Evolutionary conservation across 2,113 vertebrate species (phyloP), one percentile per base, ranked within the genome.

Genomic region (Limnothrissa miodon): DNA sequence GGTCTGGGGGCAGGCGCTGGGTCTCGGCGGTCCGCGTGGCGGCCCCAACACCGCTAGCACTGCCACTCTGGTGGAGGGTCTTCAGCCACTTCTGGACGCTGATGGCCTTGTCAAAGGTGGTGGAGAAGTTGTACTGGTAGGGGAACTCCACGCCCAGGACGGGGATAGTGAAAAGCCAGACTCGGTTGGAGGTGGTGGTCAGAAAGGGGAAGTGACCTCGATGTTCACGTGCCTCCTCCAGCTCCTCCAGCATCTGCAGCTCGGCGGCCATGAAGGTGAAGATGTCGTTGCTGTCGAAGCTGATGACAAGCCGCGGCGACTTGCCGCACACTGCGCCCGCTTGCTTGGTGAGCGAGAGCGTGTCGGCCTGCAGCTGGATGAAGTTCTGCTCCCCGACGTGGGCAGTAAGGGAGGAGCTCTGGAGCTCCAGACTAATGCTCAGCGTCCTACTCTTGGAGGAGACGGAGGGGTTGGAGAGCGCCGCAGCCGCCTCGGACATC

Each of bases 1-100:
- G 91, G 89, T 99, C 97, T 0, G 97, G 97, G 9, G 97, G 97
- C 42, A 98, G 94, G 0, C 46, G 39, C 0, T 88, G 84, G 45
- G 86, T 51, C 7, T 83, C 8, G 0, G 11, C 3, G 2, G 85
- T 6, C 0, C 17, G 83, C 79, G n/a, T 62, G 1, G 23, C 7
- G 3, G 10, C 25, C 10, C n/a, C 33, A 36, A 1, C 66, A 36
- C 29, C 62, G 4, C 6, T 10, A 17, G 29, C 79, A 39, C 83
- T 51, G 0, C 87, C 9, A 19, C 89, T 84, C 29, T 84, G 87
- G 84, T 99, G 97, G 7, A 99, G 93, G 0, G 95, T 95, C 90
- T 97, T 98, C 79, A 99, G 91, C 98, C 98, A 99, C 87, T 99
- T 99, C 92, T 98, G 98, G 83, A 98, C 96, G 0, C 95, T 95